phyloP scores from a whole-genome alignment of 2,888 invertebrate genomes.

The Pseudococcus longispinus region DNA sequence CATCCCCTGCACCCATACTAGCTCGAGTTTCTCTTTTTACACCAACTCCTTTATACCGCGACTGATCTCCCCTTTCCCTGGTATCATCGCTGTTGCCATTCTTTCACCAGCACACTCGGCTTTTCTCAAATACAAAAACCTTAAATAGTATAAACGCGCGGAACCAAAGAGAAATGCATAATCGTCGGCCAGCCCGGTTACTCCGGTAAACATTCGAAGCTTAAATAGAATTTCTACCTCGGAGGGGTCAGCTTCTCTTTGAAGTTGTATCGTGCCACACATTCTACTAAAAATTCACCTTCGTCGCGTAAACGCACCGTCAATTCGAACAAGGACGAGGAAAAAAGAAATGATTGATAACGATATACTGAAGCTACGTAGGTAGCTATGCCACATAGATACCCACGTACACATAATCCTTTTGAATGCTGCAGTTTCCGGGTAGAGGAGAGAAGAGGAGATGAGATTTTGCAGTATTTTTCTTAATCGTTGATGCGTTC shows the following conservation, averaged over 20 bases:
- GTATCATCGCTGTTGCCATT: background rate
- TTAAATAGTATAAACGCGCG: background rate
- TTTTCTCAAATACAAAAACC: background rate
- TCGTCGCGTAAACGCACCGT: background rate
- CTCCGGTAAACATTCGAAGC: constrained; percentile 23
- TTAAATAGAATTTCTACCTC: background rate
- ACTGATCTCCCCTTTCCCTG: background rate
- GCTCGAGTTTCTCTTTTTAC: background rate
- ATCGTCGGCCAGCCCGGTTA: background rate
- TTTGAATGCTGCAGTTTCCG: background rate
- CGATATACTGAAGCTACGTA: background rate
- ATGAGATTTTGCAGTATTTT: background rate
- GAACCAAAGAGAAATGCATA: background rate
- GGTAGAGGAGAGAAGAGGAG: background rate
- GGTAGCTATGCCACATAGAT: background rate
- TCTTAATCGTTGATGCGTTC: background rate
- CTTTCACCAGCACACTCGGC: background rate
- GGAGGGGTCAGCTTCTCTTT: constrained; percentile 21
- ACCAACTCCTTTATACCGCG: background rate
- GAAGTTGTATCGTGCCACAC: background rate
- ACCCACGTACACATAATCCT: background rate
- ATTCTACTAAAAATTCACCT: background rate
- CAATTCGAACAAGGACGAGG: background rate
- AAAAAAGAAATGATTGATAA: background rate
- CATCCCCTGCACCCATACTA: too few species aligned